A percentile compares a stretch with the other conserved stretches of the same genome.
Evolutionary conservation across 2,888 invertebrate species (phyloP).

Genomic region (Tipula unca): DNA sequence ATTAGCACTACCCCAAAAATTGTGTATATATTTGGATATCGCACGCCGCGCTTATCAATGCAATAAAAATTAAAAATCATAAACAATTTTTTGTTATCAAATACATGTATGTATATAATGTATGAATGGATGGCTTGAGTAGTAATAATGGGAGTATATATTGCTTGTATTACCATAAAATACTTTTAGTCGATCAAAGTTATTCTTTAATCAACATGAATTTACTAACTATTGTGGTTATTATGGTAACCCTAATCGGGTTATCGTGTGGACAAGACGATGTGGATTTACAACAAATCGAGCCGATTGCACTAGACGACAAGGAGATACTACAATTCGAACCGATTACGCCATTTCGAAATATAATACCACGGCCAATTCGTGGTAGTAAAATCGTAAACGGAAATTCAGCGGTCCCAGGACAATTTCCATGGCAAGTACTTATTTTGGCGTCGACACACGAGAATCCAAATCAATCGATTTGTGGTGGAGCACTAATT

Average conservation of each 20-base stretch:
- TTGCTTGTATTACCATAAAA: not conserved
- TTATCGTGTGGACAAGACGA: not conserved
- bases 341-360: not conserved
- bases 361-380: not conserved
- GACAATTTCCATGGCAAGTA: constrained; percentile 18
- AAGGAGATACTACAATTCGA: not conserved
- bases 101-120: no score
- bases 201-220: not conserved
- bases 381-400: not conserved
- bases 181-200: not conserved
- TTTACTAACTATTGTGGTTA: not conserved
- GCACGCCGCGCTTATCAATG: not conserved
- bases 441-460: not conserved
- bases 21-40: not conserved
- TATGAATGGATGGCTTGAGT: not conserved
- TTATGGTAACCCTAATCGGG: not conserved
- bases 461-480: not conserved
- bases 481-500: constrained; percentile 9
- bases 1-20: not conserved
- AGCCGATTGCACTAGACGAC: not conserved
- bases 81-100: not conserved
- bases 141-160: not conserved
- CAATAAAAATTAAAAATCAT: not conserved
- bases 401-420: not conserved
- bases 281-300: not conserved